Conservation (phyloP, 2,888 invertebrate species). For the Mimas tiliae region DNA sequence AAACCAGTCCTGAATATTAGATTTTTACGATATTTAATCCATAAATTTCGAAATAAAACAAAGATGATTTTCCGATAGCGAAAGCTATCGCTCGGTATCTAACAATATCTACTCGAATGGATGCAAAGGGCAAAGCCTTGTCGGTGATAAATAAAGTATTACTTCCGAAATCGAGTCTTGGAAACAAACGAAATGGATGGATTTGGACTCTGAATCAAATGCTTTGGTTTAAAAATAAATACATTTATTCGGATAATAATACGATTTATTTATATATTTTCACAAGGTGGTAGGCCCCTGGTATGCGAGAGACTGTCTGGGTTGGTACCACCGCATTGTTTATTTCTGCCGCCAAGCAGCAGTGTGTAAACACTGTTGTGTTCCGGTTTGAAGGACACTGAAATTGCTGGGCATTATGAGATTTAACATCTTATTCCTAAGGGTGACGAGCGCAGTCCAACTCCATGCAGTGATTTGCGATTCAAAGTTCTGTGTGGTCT, state of each 20-base stretch:
- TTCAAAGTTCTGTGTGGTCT: no score
- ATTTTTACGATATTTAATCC: background rate
- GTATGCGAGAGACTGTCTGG: no score
- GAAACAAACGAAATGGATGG: background rate
- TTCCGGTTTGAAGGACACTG: no score
- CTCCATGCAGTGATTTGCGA: no score
- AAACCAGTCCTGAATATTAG: background rate
- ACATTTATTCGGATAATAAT: background rate
- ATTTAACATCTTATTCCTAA: no score
- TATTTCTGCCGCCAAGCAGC: no score
- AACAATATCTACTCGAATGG: background rate
- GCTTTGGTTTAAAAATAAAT: background rate
- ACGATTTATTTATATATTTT: no score
- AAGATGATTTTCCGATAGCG: background rate
- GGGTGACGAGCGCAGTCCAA: no score
- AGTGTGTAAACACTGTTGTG: no score
- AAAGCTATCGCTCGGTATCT: background rate
- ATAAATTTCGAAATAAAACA: background rate
- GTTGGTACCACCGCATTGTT: no score
- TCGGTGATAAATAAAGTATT: conserved; percentile 21
- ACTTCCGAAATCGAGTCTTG: background rate
- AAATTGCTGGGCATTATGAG: no score
- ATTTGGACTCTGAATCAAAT: background rate
- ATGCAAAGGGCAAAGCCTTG: conserved; percentile 15
- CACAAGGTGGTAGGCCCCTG: no score